Evolutionary conservation across 2,797 vertebrate genomes (phyloP).

Genomic region (Sciurus carolinensis): DNA sequence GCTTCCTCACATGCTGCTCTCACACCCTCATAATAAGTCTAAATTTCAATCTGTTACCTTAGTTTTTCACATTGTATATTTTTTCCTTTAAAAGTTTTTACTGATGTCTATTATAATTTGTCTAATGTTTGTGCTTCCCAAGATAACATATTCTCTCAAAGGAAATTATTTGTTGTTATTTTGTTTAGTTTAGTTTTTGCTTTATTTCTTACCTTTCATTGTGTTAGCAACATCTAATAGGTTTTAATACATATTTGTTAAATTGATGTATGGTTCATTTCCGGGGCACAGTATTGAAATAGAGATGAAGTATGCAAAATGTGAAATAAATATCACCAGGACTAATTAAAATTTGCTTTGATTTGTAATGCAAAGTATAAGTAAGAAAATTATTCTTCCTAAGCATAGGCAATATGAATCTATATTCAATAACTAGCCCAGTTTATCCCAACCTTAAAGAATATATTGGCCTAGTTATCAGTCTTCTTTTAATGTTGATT

Average conservation of each 20-base stretch:
- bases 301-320: neutral
- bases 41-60: neutral
- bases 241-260: neutral
- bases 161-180: neutral
- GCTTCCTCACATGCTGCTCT: neutral
- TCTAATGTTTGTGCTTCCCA: neutral
- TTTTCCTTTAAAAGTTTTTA: neutral
- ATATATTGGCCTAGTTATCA: too few relatives aligned
- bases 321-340: neutral
- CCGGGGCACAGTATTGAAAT: neutral
- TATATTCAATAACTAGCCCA: neutral
- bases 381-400: neutral
- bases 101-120: conserved; percentile 1
- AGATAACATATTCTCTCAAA: neutral
- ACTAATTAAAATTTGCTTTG: neutral
- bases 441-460: neutral
- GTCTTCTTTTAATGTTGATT: too few relatives aligned
- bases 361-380: neutral
- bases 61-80: neutral
- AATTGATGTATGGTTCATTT: neutral
- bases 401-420: neutral
- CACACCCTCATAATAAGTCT: neutral
- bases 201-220: neutral
- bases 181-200: neutral
- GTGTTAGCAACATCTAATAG: neutral